These are phyloP conservation scores for Cerastis leucographa DNA, from an alignment of 2,888 invertebrate genomes.

Conservation along the genomic window DNA sequence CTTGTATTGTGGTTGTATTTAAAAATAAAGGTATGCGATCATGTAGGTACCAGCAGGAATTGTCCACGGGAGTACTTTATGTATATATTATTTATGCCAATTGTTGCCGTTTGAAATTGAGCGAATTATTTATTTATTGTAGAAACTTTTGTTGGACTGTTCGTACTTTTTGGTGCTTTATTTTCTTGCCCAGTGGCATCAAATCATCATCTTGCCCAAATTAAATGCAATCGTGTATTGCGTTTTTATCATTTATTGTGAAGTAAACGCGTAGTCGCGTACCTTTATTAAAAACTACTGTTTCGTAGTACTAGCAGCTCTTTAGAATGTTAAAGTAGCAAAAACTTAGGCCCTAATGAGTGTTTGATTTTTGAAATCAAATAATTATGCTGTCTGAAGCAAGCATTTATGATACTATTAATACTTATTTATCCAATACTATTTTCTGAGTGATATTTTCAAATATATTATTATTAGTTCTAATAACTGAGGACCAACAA, in stretches of 20 bases:
- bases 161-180: not conserved
- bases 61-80: slow-evolving; percentile 4
- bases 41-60: slow-evolving; percentile 10
- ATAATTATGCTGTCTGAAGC: slow-evolving; percentile 32
- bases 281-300: slow-evolving; percentile 37
- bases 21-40: slow-evolving; percentile 55
- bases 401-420: slow-evolving; percentile 54
- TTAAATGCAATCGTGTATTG: slow-evolving; percentile 1
- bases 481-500: slow-evolving; percentile 56
- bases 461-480: slow-evolving; percentile 41
- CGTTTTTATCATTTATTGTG: slow-evolving; percentile 1
- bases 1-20: slow-evolving; percentile 54
- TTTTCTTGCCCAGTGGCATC: not conserved
- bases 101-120: slow-evolving; percentile 11
- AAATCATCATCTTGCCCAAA: slow-evolving; percentile 10
- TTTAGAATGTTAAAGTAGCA: slow-evolving; percentile 43
- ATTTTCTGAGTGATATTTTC: slow-evolving; percentile 57
- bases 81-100: slow-evolving; percentile 24
- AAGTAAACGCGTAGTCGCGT: slow-evolving; percentile 47
- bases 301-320: slow-evolving; percentile 38
- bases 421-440: slow-evolving; percentile 48
- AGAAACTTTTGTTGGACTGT: not conserved
- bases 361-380: slow-evolving; percentile 49
- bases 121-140: slow-evolving; percentile 15
- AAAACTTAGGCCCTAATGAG: slow-evolving; percentile 29